Base-by-base conservation (phyloP, 2,113 vertebrate genomes). In the Nothobranchius furzeri region DNA sequence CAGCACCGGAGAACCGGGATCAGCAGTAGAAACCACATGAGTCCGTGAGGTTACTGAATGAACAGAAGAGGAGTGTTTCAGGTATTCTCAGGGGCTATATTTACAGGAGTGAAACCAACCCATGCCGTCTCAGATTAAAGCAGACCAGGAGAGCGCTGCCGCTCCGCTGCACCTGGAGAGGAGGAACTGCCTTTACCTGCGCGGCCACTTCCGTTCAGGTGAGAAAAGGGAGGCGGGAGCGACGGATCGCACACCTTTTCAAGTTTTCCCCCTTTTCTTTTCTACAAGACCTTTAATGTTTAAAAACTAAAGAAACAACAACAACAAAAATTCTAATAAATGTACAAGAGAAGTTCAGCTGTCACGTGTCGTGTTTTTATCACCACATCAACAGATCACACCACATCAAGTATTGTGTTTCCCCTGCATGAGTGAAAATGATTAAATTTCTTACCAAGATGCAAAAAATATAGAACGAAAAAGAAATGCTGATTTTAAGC, bases 11-110 rank as follows among this genome's bases (percentile, higher is more conserved):
- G 93, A 93, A 96, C 85, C 89, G 98, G 93, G 91, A 90, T 95
- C 79, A 97, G 90, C 88, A 95, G 92, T 90, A 95, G 90, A 93
- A 95, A 93, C 95, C 95, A 96, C 96, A 99, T 99, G 94, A 94
- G 95, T 93, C 94, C 94, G 95, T 86, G 94, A 92, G 93, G 87
- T 90, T 85, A 77, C 90, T 95, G 68, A 89, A 86, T 93, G 92
- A 84, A 89, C 83, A 83, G 68, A 82, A 88, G 87, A 88, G 50
- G 69, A 88, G 64, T 11, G 45, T 46, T 81, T 87, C 70, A 89
- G 57, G 49, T 78, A 52, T 60, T 84, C 70, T 84, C 76, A 85
- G 79, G 59, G 54, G 51, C 4, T 49, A 8, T 40, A 71, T 79
- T 82, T 70, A 74, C 71, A 68, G 55, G 62, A 20, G 59, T 37